Evolutionary conservation across 2,797 vertebrate genomes (phyloP).

Genomic region (Falco berigora): DNA sequence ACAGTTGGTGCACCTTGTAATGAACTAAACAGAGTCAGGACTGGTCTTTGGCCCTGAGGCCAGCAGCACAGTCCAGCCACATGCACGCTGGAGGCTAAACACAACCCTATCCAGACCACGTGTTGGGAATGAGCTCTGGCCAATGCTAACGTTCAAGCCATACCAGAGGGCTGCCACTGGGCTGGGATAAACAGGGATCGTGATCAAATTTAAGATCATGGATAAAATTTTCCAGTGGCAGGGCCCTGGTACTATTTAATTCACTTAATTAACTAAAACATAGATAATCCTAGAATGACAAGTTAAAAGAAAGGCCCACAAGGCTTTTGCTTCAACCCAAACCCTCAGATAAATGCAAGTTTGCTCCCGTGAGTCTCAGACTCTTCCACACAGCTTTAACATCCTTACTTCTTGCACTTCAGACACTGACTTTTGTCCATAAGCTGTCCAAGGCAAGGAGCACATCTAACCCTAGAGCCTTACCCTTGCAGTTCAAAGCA

Average conservation of each 20-base stretch:
- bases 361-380: background rate
- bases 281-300: background rate
- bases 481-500: background rate
- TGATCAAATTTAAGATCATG: background rate
- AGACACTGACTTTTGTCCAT: background rate
- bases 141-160: background rate
- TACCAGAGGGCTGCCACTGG: background rate
- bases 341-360: background rate
- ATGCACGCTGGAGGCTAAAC: fast-evolving
- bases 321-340: background rate
- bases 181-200: background rate
- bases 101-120: fast-evolving
- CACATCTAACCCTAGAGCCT: background rate
- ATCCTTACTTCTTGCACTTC: background rate
- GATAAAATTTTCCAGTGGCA: background rate
- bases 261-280: background rate
- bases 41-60: background rate
- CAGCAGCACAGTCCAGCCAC: background rate
- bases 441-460: background rate
- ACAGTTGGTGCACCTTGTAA: background rate
- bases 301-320: background rate
- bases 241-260: background rate
- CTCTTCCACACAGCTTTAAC: background rate
- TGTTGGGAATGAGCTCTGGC: background rate
- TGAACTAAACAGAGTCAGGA: background rate